These are phyloP conservation scores for Hirudo medicinalis DNA, from an alignment of 1,140 invertebrate species.

Conservation along the genomic window DNA sequence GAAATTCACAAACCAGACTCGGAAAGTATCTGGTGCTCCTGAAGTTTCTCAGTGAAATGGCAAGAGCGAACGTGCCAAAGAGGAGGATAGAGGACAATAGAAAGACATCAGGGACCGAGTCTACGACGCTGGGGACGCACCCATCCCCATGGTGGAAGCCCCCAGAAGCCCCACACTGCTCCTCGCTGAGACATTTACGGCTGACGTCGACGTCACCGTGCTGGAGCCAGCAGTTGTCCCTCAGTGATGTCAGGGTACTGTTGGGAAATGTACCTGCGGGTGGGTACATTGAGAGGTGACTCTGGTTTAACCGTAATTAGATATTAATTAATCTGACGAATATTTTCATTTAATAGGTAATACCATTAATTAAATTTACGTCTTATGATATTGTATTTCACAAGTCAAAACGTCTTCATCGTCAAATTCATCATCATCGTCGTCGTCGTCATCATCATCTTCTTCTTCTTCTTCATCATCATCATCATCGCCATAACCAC, in stretches of 20 bases:
- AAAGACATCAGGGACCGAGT: conserved; percentile 32
- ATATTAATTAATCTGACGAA: too few relatives aligned
- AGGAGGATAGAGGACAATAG: conserved; percentile 39
- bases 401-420: too few relatives aligned
- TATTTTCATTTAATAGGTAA: too few relatives aligned
- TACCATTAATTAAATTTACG: too few relatives aligned
- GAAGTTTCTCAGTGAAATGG: conserved; percentile 28
- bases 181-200: conserved; percentile 29
- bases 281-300: too few relatives aligned
- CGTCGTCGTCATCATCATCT: too few relatives aligned
- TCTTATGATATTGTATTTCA: too few relatives aligned
- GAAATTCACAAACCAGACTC: conserved; percentile 14
- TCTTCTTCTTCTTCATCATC: too few relatives aligned
- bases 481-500: too few relatives aligned
- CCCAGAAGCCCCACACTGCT: conserved; percentile 13
- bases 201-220: conserved; percentile 21
- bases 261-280: too few relatives aligned
- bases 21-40: conserved; percentile 21
- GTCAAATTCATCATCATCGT: too few relatives aligned
- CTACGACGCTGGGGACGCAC: conserved; percentile 22
- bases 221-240: conserved; percentile 1
- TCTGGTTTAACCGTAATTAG: too few relatives aligned
- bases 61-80: conserved; percentile 35
- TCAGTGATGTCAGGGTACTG: neutral
- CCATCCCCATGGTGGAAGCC: conserved; percentile 21